Conservation (phyloP, 2,113 vertebrate genomes). For the Pteruthius melanotis region DNA sequence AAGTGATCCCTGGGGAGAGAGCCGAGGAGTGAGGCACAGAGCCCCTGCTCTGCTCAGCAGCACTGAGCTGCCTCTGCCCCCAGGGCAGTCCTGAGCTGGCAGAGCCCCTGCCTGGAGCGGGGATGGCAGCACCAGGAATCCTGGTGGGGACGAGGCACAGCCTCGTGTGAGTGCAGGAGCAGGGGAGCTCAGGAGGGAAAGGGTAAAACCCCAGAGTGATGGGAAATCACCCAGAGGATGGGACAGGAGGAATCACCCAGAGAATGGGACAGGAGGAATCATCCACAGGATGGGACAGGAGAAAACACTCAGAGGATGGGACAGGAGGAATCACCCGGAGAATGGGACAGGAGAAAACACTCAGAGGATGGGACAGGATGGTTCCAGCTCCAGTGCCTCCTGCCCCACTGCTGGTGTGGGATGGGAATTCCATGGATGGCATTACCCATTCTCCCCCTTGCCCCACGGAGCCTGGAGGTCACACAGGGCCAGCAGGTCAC, state of each 20-base stretch:
- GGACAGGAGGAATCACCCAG: not conserved
- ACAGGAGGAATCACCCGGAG: too few species aligned
- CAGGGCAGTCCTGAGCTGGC: not conserved
- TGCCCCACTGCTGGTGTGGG: not conserved
- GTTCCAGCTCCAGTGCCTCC: not conserved
- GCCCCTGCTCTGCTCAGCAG: not conserved
- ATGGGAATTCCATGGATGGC: accelerated
- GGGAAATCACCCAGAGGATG: not conserved
- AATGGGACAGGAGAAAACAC: too few species aligned
- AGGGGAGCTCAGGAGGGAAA: not conserved
- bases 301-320: too few species aligned
- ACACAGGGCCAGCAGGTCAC: not conserved
- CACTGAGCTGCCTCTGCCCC: accelerated
- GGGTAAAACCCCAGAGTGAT: not conserved
- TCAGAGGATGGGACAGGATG: too few species aligned
- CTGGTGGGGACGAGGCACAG: not conserved
- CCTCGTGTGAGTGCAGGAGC: not conserved
- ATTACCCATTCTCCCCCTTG: not conserved
- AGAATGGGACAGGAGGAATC: not conserved
- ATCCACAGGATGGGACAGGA: too few species aligned
- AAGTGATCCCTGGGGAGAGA: slow-evolving; percentile 84
- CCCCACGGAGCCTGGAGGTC: not conserved
- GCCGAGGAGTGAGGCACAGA: not conserved
- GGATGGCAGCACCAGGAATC: not conserved
- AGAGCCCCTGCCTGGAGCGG: accelerated